Percentiles rank a stretch among this genome's conserved stretches.
phyloP scores from a whole-genome alignment of 2,113 vertebrate genomes.

The Ochotona curzoniae region DNA sequence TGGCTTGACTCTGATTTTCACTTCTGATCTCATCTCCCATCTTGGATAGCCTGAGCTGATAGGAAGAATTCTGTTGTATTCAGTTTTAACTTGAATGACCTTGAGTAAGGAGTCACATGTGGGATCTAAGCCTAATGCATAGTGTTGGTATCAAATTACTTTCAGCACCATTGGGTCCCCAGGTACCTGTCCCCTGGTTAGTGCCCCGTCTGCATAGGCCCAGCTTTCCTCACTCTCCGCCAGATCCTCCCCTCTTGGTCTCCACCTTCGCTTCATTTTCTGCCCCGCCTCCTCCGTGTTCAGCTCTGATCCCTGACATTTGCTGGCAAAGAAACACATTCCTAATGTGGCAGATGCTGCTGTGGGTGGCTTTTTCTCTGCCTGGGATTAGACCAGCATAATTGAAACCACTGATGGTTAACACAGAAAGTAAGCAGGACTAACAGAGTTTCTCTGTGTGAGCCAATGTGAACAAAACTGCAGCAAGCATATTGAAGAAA shows the following conservation, averaged over 20 bases:
- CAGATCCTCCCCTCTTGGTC: accelerated
- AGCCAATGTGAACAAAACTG: not conserved
- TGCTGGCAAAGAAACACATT: not conserved
- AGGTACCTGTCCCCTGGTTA: accelerated
- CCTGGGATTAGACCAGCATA: not conserved
- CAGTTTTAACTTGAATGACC: not conserved
- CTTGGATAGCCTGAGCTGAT: too few species aligned
- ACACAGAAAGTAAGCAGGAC: not conserved
- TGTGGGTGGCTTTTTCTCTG: not conserved
- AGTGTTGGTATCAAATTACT: accelerated
- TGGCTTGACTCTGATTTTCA: accelerated
- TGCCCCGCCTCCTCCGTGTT: accelerated
- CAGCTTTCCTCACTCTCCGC: accelerated
- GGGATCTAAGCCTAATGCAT: not conserved
- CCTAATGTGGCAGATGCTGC: not conserved
- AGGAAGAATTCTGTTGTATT: not conserved
- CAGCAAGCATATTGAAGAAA: not conserved
- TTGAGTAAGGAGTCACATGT: not conserved
- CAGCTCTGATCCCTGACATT: not conserved
- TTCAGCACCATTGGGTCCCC: too few species aligned
- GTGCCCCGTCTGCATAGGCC: not conserved
- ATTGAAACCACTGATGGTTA: not conserved
- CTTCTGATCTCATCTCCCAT: not conserved
- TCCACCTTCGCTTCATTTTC: not conserved
- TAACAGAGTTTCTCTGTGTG: not conserved